Percentiles rank a stretch among this genome's conserved stretches.
Evolutionary conservation across 92 coral and sea anemone genomes (phyloP).

Genomic region (Scolanthus callimorphus): DNA sequence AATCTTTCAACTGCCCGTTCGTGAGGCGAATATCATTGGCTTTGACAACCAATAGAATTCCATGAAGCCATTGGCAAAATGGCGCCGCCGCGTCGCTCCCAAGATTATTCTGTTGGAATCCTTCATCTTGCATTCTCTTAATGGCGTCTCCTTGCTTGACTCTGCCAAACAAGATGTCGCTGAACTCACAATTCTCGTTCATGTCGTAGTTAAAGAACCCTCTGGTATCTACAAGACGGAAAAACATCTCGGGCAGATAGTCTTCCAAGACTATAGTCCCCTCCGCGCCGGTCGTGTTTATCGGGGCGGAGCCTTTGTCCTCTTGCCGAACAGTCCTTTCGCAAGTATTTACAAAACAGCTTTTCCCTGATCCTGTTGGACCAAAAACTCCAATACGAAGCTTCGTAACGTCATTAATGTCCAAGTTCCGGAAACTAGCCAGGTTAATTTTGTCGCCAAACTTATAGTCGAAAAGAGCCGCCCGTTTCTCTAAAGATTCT

Average conservation of each 20-base stretch:
- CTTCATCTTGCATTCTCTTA: conserved; percentile 17
- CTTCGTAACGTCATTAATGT: conserved; percentile 16
- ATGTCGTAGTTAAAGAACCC: conserved; percentile 53
- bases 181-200: conserved; percentile 42
- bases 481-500: conserved; percentile 24
- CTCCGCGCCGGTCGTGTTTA: conserved; percentile 43
- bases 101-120: conserved; percentile 4
- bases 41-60: conserved; percentile 42
- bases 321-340: conserved; percentile 41
- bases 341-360: conserved; percentile 62
- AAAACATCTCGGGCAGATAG: conserved; percentile 41
- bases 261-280: conserved; percentile 60
- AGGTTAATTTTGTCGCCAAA: conserved; percentile 38
- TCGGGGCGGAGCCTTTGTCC: conserved; percentile 56
- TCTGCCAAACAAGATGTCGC: conserved; percentile 45
- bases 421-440: conserved; percentile 13
- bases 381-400: conserved; percentile 63
- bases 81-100: conserved; percentile 7
- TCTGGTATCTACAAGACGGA: conserved; percentile 55
- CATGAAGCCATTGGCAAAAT: conserved; percentile 49
- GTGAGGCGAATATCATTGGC: conserved; percentile 44
- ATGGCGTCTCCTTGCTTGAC: conserved; percentile 48
- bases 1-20: conserved; percentile 35
- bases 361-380: conserved; percentile 67
- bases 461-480: conserved; percentile 29